Base-by-base conservation (phyloP, 2,888 invertebrate genomes). In the Horisme vitalbata region DNA sequence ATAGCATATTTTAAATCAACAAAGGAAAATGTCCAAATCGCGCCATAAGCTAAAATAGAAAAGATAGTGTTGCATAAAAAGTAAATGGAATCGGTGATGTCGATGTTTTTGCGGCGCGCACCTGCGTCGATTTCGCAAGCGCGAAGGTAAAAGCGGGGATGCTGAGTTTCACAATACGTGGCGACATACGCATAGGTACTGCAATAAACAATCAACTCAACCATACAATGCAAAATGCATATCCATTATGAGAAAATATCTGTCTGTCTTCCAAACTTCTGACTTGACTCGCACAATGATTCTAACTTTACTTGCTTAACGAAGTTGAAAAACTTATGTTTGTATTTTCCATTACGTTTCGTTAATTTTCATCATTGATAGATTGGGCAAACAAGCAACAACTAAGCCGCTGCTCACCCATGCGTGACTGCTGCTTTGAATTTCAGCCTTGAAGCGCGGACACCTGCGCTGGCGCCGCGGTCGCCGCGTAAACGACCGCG, bases 401-500 rank as follows among this genome's bases (percentile, higher is more conserved):
- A 75, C 69, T 72, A 76, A 83, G 72, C 76, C 77, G 72, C 75
- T 75, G 81, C 68, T 79, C 84, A 79, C 75, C 83, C 86, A 86
- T 85, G 86, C 88, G 81, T 86, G 87, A 86, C 86, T 84, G 76
- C 84, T 87, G 88, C 83, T 89, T 89, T 86, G 88, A 86, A 87
- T 89, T 88, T 89, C 87, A 89, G 88, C 89, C 88, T 89, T 89
- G 89, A 87, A 90, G 89, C 87, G 84, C 84, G 82, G 83, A 83
- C 90, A 91, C 91, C 91, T 91, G 90, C 91, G 91, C 91, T 90
- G 91, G 87, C 90, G 91, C 91, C 90, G 91, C 87, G 84, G 91
- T 87, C 90, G 91, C 91, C 90, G 91, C 87, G 84, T 89, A 91
- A 90, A 91, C 86, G 89, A 79, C 84, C 85, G 70, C 85, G 86